A percentile compares a stretch with the other conserved stretches of the same genome.
phyloP scores from a whole-genome alignment of 2,797 vertebrate genomes.

The Apodemus agrarius region DNA sequence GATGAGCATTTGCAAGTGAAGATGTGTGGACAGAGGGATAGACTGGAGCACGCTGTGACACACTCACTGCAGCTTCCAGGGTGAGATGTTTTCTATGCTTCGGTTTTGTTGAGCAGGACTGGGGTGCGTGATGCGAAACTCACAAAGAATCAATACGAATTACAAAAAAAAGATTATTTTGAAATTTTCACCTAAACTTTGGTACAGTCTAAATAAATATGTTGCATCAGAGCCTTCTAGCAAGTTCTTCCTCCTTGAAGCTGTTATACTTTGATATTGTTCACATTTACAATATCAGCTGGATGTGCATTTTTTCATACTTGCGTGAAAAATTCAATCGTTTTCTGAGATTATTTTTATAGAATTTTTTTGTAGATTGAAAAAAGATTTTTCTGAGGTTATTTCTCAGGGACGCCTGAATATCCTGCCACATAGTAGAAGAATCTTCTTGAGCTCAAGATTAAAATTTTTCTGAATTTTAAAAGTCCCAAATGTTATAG shows the following conservation, averaged over 20 bases:
- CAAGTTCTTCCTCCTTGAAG: neutral
- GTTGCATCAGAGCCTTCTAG: neutral
- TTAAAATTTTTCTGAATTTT: neutral
- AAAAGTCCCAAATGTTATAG: neutral
- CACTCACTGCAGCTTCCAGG: neutral
- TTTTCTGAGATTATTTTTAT: no score
- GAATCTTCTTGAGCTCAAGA: neutral
- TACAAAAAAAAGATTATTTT: constrained; percentile 14
- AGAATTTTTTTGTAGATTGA: neutral
- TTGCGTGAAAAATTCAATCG: neutral
- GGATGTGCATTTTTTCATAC: neutral
- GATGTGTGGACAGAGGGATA: no score
- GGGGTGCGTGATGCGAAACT: no score
- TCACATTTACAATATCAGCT: neutral
- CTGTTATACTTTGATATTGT: neutral
- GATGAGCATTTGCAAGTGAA: neutral
- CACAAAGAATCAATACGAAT: no score
- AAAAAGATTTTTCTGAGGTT: neutral
- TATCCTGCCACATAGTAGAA: no score
- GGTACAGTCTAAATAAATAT: neutral
- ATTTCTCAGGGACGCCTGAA: neutral
- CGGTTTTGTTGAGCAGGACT: no score
- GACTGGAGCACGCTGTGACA: neutral
- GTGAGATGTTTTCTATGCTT: no score
- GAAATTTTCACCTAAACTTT: neutral